These are phyloP conservation scores for Coenobita brevimanus DNA, from an alignment of 1,140 invertebrate genomes.

Conservation along the genomic window DNA sequence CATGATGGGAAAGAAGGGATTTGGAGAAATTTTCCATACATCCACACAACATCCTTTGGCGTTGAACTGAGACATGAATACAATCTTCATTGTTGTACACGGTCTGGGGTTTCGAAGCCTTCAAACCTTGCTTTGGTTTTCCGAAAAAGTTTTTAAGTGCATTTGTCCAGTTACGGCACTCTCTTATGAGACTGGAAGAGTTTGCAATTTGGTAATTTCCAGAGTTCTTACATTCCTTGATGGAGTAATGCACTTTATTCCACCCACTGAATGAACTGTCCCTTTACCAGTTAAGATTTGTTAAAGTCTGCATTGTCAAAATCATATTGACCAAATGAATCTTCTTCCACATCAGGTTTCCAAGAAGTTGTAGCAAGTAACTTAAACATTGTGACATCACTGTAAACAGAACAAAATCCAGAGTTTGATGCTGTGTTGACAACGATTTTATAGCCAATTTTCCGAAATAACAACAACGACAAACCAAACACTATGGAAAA, in stretches of 20 bases:
- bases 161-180: too few species aligned
- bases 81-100: not conserved
- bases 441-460: constrained; percentile 16
- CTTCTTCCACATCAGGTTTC: constrained; percentile 3
- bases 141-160: not conserved
- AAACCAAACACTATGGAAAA: constrained; percentile 8
- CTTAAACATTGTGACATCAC: not conserved
- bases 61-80: too few species aligned
- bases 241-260: constrained; percentile 31
- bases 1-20: not conserved
- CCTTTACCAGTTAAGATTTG: constrained; percentile 26
- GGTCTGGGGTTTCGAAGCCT: constrained; percentile 1
- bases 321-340: constrained; percentile 16
- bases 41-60: too few species aligned
- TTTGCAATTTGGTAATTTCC: constrained; percentile 3
- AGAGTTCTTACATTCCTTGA: not conserved
- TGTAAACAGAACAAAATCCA: constrained; percentile 9
- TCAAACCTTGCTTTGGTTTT: constrained; percentile 16
- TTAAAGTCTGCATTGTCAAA: constrained; percentile 23
- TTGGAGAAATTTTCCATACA: not conserved
- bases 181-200: too few species aligned
- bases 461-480: constrained; percentile 29
- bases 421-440: constrained; percentile 7
- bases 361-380: not conserved
- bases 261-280: constrained; percentile 30